Percentiles rank a stretch among this genome's conserved stretches.
These are phyloP conservation scores for Syngnathus acus DNA, from an alignment of 2,797 vertebrate species.

Conservation along the genomic window DNA sequence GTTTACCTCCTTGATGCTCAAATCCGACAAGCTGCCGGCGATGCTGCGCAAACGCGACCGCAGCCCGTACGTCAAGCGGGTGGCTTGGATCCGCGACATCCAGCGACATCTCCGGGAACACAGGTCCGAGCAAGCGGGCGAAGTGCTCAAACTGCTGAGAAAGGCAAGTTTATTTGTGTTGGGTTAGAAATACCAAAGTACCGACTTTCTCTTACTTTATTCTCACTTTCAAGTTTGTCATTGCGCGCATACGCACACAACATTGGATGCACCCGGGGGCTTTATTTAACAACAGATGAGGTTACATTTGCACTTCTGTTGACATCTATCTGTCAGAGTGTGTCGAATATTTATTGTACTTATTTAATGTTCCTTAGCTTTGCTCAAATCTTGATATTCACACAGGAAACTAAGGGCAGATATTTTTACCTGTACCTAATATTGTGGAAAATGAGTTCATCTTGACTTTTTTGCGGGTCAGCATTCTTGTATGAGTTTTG, in stretches of 20 bases:
- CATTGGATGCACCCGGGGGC: no score
- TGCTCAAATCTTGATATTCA: no score
- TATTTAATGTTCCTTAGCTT: no score
- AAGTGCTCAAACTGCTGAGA: conserved; percentile 74
- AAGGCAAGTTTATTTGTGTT: conserved; percentile 65
- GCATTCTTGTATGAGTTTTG: neutral
- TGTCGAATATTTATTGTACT: no score
- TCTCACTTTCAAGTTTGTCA: neutral
- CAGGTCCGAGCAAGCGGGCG: conserved; percentile 72
- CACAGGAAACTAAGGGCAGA: neutral
- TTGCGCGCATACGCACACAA: no score
- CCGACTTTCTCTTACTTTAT: neutral
- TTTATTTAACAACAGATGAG: neutral
- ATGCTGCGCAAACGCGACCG: conserved; percentile 74
- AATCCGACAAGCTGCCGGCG: conserved; percentile 76
- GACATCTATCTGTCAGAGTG: no score
- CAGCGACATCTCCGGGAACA: conserved; percentile 77
- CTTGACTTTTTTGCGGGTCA: neutral
- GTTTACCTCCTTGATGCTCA: conserved; percentile 75
- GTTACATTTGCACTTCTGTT: neutral
- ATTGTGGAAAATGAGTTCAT: neutral
- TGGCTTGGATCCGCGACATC: conserved; percentile 82
- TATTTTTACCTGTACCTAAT: neutral
- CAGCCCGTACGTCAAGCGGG: conserved; percentile 77
- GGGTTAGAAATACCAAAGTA: neutral